phyloP scores from a whole-genome alignment of 2,797 vertebrate genomes.

The Poliocrania exsul region DNA sequence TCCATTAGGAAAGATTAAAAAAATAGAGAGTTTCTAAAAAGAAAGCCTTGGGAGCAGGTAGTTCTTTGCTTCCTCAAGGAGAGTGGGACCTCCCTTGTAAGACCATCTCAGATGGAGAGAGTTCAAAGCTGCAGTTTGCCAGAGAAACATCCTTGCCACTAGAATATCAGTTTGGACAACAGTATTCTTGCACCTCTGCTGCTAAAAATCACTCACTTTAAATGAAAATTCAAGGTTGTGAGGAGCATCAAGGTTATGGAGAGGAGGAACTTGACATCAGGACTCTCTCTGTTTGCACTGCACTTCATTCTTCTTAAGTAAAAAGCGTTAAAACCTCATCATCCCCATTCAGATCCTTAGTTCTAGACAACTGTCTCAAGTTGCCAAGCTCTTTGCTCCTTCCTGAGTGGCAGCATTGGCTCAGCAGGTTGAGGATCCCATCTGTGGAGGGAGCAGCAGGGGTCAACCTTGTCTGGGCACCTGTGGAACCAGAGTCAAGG shows the following conservation, averaged over 20 bases:
- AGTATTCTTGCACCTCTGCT: neutral
- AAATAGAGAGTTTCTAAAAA: neutral
- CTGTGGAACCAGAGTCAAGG: neutral
- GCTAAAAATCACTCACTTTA: neutral
- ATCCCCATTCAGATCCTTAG: neutral
- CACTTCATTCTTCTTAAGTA: neutral
- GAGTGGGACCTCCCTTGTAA: neutral
- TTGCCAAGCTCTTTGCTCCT: neutral
- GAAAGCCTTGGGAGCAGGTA: neutral
- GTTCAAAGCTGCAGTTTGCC: neutral
- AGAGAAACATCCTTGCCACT: neutral
- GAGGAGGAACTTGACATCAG: neutral
- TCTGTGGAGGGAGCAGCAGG: neutral
- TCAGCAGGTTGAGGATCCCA: neutral
- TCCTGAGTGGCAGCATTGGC: rapidly evolving
- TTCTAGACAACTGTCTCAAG: neutral
- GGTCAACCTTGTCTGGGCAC: neutral
- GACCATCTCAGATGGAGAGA: rapidly evolving
- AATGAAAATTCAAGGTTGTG: neutral
- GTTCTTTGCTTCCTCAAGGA: neutral
- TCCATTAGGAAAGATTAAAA: neutral
- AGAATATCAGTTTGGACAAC: neutral
- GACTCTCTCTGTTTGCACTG: neutral
- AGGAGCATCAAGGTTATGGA: neutral
- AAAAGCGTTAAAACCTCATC: neutral